Evolutionary conservation across 2,888 invertebrate species (phyloP), one percentile per base, ranked within the genome.

Genomic region (Chloromyia formosa): DNA sequence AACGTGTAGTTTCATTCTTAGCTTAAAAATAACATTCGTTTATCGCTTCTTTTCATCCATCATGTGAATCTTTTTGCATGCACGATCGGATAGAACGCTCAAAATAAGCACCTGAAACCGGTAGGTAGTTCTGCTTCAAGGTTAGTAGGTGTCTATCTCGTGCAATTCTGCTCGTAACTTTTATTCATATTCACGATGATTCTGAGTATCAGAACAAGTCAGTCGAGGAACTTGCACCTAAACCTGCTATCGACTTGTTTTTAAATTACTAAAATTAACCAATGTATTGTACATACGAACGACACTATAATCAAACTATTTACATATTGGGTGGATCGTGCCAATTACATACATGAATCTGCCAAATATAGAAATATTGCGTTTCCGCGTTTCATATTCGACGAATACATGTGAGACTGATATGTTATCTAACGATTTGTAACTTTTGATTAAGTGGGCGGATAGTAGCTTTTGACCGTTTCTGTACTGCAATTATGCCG

Each of bases 321-420:
- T 18, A 56, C 56, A 56, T 56, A 56, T 64, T 7, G 40, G 40
- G 16, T 64, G 27, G 27, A 35, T 7, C 3, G 14, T 18, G n/a
- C 5, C 62, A 64, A 64, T 64, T 64, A 64, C 62, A 64, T 64
- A 64, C 62, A 64, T 64, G 62, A 64, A 3, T 20, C 14, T 10
- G 12, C n/a, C 18, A 10, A 40, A n/a, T 9, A 40, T 10, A 10
- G 10, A 56, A 20, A 18, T 7, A 56, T 56, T n/a, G 10, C 2
- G 16, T 56, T 56, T 56, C 56, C 56, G 56, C 56, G 16, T 56
- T 56, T 53, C 9, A 16, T n/a, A 53, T n/a, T 4, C 27, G 2
- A 35, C 27, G 2, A 2, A 7, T 35, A 35, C 2, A 35, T 35
- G 27, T 35, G n/a, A n/a, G n/a, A n/a, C n/a, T n/a, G n/a, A n/a